Percentiles rank a stretch among this genome's conserved stretches.
Evolutionary conservation across 1,140 invertebrate species (phyloP).

Genomic region (Listronotus bonariensis): DNA sequence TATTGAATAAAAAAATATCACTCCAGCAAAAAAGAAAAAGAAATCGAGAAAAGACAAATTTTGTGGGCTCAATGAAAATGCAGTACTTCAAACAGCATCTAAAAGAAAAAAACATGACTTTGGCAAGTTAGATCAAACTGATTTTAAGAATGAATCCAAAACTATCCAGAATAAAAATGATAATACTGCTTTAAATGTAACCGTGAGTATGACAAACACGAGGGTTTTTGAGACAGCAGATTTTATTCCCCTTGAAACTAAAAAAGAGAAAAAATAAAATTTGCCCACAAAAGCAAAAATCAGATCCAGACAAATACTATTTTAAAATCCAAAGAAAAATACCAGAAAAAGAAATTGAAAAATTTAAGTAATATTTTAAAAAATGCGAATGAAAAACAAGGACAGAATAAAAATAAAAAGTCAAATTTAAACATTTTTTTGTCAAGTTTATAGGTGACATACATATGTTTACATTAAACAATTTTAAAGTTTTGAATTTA

Average conservation of each 20-base stretch:
- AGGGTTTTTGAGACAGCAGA: constrained; percentile 5
- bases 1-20: neutral
- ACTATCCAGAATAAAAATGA: neutral
- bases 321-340: constrained; percentile 3
- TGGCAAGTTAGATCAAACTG: neutral
- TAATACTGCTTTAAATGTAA: neutral
- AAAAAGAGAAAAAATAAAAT: constrained; percentile 10
- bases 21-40: constrained; percentile 12
- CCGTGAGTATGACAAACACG: constrained; percentile 11
- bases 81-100: constrained; percentile 3
- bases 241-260: constrained; percentile 2
- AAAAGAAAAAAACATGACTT: constrained; percentile 6
- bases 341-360: constrained; percentile 9
- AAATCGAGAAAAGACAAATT: constrained; percentile 22
- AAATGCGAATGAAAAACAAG: neutral
- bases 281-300: neutral
- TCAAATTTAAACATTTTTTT: constrained; percentile 21
- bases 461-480: too few relatives aligned
- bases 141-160: neutral
- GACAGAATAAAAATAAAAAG: neutral
- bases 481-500: too few relatives aligned
- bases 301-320: neutral
- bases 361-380: constrained; percentile 14
- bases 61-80: constrained; percentile 22
- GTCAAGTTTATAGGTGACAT: constrained; percentile 2